A percentile compares a stretch with the other conserved stretches of the same genome.
phyloP scores from a whole-genome alignment of 2,113 vertebrate genomes.

The Panurus biarmicus region DNA sequence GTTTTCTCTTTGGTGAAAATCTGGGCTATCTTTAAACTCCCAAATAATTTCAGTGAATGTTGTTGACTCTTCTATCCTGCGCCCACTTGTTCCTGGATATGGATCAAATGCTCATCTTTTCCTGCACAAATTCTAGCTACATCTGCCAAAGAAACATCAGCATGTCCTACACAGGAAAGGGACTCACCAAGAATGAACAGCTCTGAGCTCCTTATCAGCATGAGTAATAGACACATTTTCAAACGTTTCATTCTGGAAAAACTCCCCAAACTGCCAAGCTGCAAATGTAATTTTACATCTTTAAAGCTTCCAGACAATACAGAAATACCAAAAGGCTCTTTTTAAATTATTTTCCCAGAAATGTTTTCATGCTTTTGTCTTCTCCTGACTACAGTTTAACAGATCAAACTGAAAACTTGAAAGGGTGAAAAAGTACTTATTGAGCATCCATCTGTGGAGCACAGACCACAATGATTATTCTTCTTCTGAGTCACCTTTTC shows the following conservation, averaged over 20 bases:
- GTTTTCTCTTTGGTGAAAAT: not conserved
- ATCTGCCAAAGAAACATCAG: conserved; percentile 21
- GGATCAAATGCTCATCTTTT: conserved; percentile 1
- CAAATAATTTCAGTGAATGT: not conserved
- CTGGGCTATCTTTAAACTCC: not conserved
- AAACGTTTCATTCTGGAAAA: not conserved
- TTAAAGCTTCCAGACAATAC: not conserved
- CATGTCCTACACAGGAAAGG: not conserved
- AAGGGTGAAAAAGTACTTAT: not conserved
- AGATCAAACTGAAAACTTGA: not conserved
- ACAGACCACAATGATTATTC: not conserved
- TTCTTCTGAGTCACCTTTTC: not conserved
- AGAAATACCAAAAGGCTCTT: not conserved
- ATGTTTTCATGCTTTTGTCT: not conserved
- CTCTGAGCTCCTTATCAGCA: not conserved
- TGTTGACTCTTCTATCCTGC: not conserved
- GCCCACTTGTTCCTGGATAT: conserved; percentile 3
- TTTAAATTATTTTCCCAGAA: not conserved
- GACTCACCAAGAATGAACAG: not conserved
- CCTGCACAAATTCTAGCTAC: not conserved
- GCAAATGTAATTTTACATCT: not conserved
- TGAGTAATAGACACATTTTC: not conserved
- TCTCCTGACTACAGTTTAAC: not conserved
- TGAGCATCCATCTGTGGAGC: not conserved
- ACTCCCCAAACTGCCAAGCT: not conserved